Base-by-base conservation (phyloP, 1,140 invertebrate species). In the Dreissena polymorpha region DNA sequence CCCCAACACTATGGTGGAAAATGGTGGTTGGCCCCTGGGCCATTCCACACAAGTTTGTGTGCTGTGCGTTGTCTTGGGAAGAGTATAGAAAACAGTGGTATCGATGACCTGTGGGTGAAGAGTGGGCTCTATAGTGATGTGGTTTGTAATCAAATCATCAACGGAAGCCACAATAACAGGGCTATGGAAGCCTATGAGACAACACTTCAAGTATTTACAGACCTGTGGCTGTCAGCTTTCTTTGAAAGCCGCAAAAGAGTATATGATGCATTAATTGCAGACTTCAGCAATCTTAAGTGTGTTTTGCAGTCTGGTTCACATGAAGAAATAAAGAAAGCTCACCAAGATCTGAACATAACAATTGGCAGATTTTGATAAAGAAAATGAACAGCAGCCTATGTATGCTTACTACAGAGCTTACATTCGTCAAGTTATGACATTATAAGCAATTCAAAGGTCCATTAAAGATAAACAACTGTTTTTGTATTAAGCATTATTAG, bases 151-250 rank as follows among this genome's bases (percentile, higher is more conserved):
- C 68, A 70, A 49, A 70, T 70, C 3, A 70, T 70, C 39, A 70
- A 70, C 23, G 68, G 68, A 12, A 70, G 23, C 39, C 68, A 49
- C 68, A 39, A 70, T 50, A 70, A 70, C 23, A 29, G 68, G 51
- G 68, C 68, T 70, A 27, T 70, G 13, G 68, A 70, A 49, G 29
- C 68, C 10, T 27, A 70, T 49, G 68, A 70, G 23, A 70, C 68
- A 14, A 70, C 39, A 14, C 39, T 70, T 49, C 68, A 70, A 49
- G 68, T 70, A 23, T 70, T 70, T 18, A 18, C 68, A 18, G 39
- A 70, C 68, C 29, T 70, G 39, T 70, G 68, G 68, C 14, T 70
- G 10, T 50, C 27, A 18, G 25, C 27, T 50, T 70, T 70, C 68
- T 70, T 70, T 70, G 10, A 29, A 49, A 50, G 39, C n/a, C 39